Conservation (phyloP, 2,113 vertebrate species). For the Ameiurus melas region DNA sequence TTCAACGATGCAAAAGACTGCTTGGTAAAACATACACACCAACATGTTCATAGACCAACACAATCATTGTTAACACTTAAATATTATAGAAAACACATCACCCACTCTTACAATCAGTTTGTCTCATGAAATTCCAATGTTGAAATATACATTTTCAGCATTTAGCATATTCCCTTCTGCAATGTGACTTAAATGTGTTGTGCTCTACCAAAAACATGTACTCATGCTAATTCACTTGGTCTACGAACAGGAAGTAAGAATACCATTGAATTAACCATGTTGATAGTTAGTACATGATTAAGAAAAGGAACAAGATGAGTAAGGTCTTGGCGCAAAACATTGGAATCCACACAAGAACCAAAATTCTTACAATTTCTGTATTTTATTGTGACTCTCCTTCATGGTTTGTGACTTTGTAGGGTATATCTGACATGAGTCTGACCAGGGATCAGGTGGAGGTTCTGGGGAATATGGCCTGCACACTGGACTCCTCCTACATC, state of each 20-base stretch:
- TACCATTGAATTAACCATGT: too few species aligned
- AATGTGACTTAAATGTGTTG: too few species aligned
- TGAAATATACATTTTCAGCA: too few species aligned
- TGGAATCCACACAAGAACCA: not conserved
- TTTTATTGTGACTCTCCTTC: too few species aligned
- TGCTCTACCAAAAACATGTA: too few species aligned
- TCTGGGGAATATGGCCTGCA: constrained; percentile 69
- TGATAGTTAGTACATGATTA: too few species aligned
- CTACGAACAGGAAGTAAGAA: too few species aligned
- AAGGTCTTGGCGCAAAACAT: not conserved
- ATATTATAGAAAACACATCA: not conserved
- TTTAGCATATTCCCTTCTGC: too few species aligned
- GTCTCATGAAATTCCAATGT: too few species aligned
- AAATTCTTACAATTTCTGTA: not conserved
- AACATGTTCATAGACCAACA: not conserved
- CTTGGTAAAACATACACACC: constrained; percentile 30
- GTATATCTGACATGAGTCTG: constrained; percentile 54
- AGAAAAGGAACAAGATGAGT: too few species aligned
- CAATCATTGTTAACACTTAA: not conserved
- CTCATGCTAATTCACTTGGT: too few species aligned
- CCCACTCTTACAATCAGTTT: not conserved
- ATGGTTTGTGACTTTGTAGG: constrained; percentile 49
- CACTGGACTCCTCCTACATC: constrained; percentile 54
- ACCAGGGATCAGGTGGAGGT: constrained; percentile 58
- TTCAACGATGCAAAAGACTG: constrained; percentile 27